Base-by-base conservation (phyloP, 2,888 invertebrate genomes). In the Lagria hirta region DNA sequence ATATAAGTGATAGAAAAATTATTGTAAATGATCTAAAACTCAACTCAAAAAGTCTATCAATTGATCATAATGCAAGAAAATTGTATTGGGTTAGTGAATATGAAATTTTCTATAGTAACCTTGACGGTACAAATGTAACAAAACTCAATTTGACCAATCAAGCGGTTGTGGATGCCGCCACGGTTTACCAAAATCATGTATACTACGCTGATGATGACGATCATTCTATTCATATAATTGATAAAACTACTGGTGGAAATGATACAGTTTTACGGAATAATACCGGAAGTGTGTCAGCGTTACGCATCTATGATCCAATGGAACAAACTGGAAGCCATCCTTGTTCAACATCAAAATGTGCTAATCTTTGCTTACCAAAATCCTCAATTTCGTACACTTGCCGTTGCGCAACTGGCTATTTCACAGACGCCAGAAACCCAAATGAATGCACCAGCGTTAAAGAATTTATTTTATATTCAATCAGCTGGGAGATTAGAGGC, bases 401-500 rank as follows among this genome's bases (percentile, higher is more conserved):
- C 66, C 79, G 77, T 58, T 93, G 92, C 71, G 86, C 90, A 4
- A 77, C 83, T 32, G 91, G 91, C 0, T 86, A 80, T 64, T 61
- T 66, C 8, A 60, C 73, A 11, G 76, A 80, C 63, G 72, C 76
- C 0, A 67, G 68, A 12, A 73, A 82, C 67, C 64, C 71, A 0
- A 75, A 73, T 1, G 74, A 73, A 35, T 65, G 63, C 54, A 50
- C 48, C 58, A 82, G 82, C 20, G 66, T 76, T 24, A 78, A 82
- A 47, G 84, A 87, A 52, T 84, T 91, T 63, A 66, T 90, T 37
- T 76, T 89, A 56, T 90, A 84, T 69, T 86, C 90, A 0, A 75
- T 82, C 54, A 82, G 83, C 63, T 87, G 86, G 77, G 88, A 88
- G 68, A 75, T 91, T 46, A 81, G 83, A 53, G 89, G 87, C 7